Conservation (phyloP, 2,888 invertebrate genomes). For the Agrotis clavis region DNA sequence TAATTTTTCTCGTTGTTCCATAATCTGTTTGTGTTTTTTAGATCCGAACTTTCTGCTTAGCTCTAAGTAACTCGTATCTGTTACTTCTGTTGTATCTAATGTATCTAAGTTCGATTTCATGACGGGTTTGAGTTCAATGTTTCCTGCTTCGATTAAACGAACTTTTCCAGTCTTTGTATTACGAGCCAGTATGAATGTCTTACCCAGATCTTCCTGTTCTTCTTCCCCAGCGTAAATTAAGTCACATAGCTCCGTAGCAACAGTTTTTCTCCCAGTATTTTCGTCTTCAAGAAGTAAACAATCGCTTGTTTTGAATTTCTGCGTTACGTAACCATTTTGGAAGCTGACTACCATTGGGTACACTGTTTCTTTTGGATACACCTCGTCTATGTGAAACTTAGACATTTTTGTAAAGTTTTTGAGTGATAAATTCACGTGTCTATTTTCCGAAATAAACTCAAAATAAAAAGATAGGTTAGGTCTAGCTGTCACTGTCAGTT, state of each 20-base stretch:
- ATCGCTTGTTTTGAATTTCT: conserved; percentile 70
- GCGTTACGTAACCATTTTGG: conserved; percentile 82
- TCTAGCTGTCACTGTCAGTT: not conserved
- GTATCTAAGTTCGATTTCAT: conserved; percentile 69
- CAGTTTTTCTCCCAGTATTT: conserved; percentile 67
- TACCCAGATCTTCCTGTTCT: conserved; percentile 73
- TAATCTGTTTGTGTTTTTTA: conserved; percentile 90
- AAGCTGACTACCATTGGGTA: conserved; percentile 79
- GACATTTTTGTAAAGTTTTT: conserved; percentile 56
- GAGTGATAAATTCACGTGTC: conserved; percentile 29
- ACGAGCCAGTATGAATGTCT: conserved; percentile 78
- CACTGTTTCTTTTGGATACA: conserved; percentile 71
- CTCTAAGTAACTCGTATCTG: conserved; percentile 80
- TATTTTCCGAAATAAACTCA: not conserved
- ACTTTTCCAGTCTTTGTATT: conserved; percentile 83
- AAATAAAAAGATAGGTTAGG: conserved; percentile 35
- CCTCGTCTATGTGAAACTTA: conserved; percentile 78
- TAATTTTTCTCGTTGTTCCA: conserved; percentile 92
- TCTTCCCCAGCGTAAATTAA: conserved; percentile 82
- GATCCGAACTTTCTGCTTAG: conserved; percentile 93
- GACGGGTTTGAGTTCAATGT: conserved; percentile 77
- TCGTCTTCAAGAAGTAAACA: conserved; percentile 74
- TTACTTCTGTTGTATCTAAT: conserved; percentile 61
- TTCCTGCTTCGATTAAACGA: conserved; percentile 77
- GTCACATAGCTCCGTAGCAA: conserved; percentile 73